Conservation (phyloP, 2,797 vertebrate genomes). For the Sebastes paucispinis region DNA sequence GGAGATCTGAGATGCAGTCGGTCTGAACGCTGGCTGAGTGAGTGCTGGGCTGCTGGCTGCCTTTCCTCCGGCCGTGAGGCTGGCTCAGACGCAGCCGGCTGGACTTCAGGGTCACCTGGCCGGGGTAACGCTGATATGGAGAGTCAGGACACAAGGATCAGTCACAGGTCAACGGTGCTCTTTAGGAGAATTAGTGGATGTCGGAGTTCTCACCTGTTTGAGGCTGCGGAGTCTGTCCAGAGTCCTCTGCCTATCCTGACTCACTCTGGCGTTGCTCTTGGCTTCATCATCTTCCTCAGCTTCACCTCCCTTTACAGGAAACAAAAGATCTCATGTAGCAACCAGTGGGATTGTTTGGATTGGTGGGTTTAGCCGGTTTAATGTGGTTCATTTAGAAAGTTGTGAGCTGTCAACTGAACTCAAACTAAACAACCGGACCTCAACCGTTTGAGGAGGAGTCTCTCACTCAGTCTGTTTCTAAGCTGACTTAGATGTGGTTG, state of each 20-base stretch:
- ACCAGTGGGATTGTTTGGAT: neutral
- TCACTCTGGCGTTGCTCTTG: slow-evolving; percentile 86
- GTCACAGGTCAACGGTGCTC: neutral
- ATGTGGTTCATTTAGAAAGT: neutral
- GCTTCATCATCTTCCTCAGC: slow-evolving; percentile 89
- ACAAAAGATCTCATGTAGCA: neutral
- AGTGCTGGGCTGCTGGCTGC: slow-evolving; percentile 74
- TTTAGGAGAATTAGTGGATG: neutral
- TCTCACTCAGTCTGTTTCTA: neutral
- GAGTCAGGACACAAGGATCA: neutral
- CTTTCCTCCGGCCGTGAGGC: slow-evolving; percentile 82
- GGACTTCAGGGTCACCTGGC: slow-evolving; percentile 95
- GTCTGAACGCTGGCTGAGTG: slow-evolving; percentile 82
- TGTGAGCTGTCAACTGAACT: neutral
- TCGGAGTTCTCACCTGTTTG: slow-evolving; percentile 87
- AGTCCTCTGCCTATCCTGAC: slow-evolving; percentile 93
- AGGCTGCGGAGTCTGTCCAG: slow-evolving; percentile 94
- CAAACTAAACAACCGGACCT: neutral
- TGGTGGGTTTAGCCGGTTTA: too few relatives aligned
- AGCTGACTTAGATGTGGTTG: neutral
- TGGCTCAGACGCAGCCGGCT: slow-evolving; percentile 86
- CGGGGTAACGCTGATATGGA: slow-evolving; percentile 87
- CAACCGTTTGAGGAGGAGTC: neutral
- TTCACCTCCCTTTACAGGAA: slow-evolving; percentile 68
- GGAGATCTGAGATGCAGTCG: slow-evolving; percentile 73